Percentiles rank a stretch among this genome's conserved stretches.
These are phyloP conservation scores for Antrozous pallidus DNA, from an alignment of 2,797 vertebrate species.

Conservation along the genomic window DNA sequence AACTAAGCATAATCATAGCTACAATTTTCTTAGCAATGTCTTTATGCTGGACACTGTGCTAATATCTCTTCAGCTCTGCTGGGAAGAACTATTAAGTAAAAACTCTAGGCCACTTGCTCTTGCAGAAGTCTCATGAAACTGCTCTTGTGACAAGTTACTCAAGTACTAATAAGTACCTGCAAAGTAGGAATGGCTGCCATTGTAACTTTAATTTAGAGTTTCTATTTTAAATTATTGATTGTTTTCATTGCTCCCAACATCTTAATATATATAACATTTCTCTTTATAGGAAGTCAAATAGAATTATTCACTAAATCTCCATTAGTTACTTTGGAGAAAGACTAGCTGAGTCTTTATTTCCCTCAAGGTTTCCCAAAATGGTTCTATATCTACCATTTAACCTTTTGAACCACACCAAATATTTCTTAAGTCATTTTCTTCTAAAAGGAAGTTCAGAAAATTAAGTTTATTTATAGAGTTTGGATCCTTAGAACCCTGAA, in stretches of 20 bases:
- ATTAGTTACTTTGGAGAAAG: neutral
- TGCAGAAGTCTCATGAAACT: constrained; percentile 7
- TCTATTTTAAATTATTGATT: constrained; percentile 42
- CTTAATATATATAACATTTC: neutral
- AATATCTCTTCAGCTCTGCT: neutral
- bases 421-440: neutral
- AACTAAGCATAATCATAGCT: neutral
- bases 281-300: neutral
- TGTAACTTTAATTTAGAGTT: constrained; percentile 26
- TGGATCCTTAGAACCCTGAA: neutral
- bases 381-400: neutral
- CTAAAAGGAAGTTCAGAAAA: neutral
- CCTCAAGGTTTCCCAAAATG: neutral
- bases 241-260: neutral
- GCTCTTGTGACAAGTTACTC: neutral
- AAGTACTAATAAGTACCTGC: neutral
- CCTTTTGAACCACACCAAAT: neutral
- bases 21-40: neutral
- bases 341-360: neutral
- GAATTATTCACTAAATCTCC: neutral
- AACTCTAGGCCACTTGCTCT: neutral
- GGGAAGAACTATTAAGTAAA: neutral
- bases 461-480: neutral
- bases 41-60: neutral
- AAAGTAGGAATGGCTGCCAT: neutral